A percentile compares a stretch with the other conserved stretches of the same genome.
phyloP scores from a whole-genome alignment of 2,888 invertebrate species.

The Andrena haemorrhoa region DNA sequence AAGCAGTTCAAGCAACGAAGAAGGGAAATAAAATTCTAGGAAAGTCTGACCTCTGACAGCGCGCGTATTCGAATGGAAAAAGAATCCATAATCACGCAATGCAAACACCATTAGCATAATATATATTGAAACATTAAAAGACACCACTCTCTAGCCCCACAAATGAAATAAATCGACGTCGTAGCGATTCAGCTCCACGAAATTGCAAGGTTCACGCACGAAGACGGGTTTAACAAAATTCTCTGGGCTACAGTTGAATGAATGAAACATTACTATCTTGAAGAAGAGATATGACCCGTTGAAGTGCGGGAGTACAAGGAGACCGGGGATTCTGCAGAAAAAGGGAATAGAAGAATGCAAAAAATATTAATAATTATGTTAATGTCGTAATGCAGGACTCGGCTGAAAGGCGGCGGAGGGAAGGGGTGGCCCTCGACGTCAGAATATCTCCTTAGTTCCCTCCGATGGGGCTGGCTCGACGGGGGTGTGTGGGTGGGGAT shows the following conservation, averaged over 20 bases:
- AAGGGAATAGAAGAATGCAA: conserved; percentile 36
- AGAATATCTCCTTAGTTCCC: conserved; percentile 83
- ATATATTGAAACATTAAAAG: too few relatives aligned
- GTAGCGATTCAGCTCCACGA: too few relatives aligned
- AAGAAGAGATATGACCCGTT: not conserved
- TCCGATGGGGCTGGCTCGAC: conserved; percentile 74
- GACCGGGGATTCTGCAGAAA: not conserved
- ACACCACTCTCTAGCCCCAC: too few relatives aligned
- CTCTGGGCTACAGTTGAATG: too few relatives aligned
- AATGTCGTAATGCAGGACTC: conserved; percentile 79
- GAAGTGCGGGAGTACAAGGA: conserved; percentile 4
- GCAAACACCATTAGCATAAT: too few relatives aligned
- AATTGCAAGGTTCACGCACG: too few relatives aligned
- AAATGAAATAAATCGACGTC: too few relatives aligned
- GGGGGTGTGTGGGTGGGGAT: conserved; percentile 78
- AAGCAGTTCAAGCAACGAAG: conserved; percentile 25
- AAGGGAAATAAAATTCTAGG: conserved; percentile 14
- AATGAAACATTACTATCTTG: conserved; percentile 2
- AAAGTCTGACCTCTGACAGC: not conserved
- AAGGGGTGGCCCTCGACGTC: conserved; percentile 80
- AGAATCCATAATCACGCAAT: too few relatives aligned
- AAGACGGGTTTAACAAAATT: not conserved
- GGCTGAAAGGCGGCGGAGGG: conserved; percentile 57
- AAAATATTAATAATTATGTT: conserved; percentile 83
- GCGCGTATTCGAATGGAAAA: too few relatives aligned